These are phyloP conservation scores for Tolypeutes matacus DNA, from an alignment of 2,797 vertebrate species.

Conservation along the genomic window DNA sequence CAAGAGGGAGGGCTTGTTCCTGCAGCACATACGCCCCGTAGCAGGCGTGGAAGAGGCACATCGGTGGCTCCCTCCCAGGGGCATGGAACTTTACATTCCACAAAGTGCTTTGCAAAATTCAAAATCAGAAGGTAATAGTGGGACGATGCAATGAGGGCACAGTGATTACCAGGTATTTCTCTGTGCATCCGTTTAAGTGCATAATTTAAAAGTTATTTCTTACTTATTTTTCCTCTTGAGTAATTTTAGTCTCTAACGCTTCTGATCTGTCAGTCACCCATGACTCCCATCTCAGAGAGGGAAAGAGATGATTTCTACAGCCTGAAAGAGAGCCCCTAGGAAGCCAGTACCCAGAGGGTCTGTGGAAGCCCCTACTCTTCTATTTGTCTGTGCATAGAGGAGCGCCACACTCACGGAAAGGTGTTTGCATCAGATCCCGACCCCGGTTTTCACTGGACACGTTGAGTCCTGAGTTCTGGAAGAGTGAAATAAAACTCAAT, in stretches of 20 bases:
- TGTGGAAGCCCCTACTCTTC: not conserved
- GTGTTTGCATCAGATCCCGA: slow-evolving; percentile 76
- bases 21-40: not conserved
- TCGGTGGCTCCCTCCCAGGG: accelerated
- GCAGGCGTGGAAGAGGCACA: not conserved
- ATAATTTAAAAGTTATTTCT: not conserved
- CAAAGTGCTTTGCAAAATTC: not conserved
- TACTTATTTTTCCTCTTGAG: slow-evolving; percentile 18
- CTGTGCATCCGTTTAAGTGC: not conserved
- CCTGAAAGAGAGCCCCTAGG: not conserved
- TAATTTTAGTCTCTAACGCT: slow-evolving; percentile 20
- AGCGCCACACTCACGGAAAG: not conserved
- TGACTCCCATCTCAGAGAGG: not conserved
- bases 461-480: slow-evolving; percentile 78
- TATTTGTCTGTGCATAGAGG: not conserved
- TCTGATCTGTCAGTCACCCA: not conserved
- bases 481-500: slow-evolving; percentile 86
- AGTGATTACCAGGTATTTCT: not conserved
- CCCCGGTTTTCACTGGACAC: slow-evolving; percentile 62
- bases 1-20: not conserved
- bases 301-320: not conserved
- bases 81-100: not conserved
- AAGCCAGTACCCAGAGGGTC: not conserved
- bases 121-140: not conserved
- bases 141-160: not conserved